Evolutionary conservation across 2,888 invertebrate genomes (phyloP).

Genomic region (Drosophila mettleri): DNA sequence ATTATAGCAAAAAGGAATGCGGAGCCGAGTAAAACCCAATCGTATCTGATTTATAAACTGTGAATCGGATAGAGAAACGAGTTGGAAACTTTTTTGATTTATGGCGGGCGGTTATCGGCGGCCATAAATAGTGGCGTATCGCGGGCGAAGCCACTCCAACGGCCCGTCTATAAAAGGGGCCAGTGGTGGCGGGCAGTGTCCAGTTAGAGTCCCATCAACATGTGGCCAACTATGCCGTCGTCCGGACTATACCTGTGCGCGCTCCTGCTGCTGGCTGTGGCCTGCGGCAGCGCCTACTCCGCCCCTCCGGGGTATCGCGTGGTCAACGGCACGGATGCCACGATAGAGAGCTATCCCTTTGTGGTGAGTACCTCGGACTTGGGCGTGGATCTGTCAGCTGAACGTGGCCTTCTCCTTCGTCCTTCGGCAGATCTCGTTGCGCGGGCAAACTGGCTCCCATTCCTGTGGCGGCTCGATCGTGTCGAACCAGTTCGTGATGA

Average conservation of each 20-base stretch:
- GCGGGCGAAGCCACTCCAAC: background rate
- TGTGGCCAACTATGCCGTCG: constrained; percentile 25
- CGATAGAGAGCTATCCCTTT: constrained; percentile 76
- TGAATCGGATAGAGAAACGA: constrained; percentile 16
- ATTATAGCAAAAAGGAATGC: too few species aligned
- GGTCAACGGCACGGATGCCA: constrained; percentile 81
- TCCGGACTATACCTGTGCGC: constrained; percentile 8
- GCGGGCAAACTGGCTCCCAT: constrained; percentile 68
- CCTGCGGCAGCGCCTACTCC: constrained; percentile 32
- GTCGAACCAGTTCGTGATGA: constrained; percentile 67
- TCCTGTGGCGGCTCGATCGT: constrained; percentile 78
- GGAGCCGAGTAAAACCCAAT: background rate
- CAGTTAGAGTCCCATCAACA: constrained; percentile 4
- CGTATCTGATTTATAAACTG: constrained; percentile 2
- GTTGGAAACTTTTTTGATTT: constrained; percentile 12
- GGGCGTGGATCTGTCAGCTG: background rate
- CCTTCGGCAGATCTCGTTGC: constrained; percentile 66
- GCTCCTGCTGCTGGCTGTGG: constrained; percentile 41
- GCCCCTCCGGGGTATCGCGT: constrained; percentile 70
- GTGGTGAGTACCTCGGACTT: constrained; percentile 54
- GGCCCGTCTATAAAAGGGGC: constrained; percentile 35
- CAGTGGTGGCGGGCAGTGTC: too few species aligned
- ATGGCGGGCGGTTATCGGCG: constrained; percentile 43
- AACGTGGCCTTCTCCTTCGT: too few species aligned
- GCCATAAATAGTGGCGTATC: constrained; percentile 54